Conservation (phyloP, 2,113 vertebrate species). For the Trachemys scripta region DNA sequence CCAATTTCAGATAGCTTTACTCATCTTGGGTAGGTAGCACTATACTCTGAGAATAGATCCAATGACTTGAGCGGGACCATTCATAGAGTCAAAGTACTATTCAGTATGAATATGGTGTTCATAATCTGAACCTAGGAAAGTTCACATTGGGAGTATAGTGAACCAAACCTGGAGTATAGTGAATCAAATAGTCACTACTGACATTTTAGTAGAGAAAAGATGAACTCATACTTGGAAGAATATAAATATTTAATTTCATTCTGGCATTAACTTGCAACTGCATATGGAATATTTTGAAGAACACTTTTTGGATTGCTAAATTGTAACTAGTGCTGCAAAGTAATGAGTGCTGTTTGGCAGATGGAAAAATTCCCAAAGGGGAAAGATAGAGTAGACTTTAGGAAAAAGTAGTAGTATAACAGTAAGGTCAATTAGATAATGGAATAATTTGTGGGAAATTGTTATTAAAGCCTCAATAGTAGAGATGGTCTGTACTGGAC, state of each 20-base stretch:
- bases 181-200: neutral
- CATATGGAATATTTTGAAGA: slow-evolving; percentile 37
- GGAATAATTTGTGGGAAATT: neutral
- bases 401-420: neutral
- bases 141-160: neutral
- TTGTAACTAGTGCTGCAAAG: slow-evolving; percentile 24
- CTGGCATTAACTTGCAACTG: slow-evolving; percentile 24
- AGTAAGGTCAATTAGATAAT: slow-evolving; percentile 13
- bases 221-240: neutral
- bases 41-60: neutral
- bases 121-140: neutral
- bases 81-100: neutral
- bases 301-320: neutral
- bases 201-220: neutral
- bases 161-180: neutral
- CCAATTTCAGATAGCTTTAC: neutral
- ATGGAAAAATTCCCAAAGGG: neutral
- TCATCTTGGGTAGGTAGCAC: fast-evolving
- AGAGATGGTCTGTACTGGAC: neutral
- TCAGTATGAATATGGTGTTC: neutral
- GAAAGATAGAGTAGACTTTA: slow-evolving; percentile 2
- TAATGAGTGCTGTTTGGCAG: neutral
- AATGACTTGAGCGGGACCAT: neutral
- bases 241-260: slow-evolving; percentile 27
- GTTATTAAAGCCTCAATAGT: neutral